phyloP scores from a whole-genome alignment of 2,113 vertebrate species.

The Phaetusa simplex region DNA sequence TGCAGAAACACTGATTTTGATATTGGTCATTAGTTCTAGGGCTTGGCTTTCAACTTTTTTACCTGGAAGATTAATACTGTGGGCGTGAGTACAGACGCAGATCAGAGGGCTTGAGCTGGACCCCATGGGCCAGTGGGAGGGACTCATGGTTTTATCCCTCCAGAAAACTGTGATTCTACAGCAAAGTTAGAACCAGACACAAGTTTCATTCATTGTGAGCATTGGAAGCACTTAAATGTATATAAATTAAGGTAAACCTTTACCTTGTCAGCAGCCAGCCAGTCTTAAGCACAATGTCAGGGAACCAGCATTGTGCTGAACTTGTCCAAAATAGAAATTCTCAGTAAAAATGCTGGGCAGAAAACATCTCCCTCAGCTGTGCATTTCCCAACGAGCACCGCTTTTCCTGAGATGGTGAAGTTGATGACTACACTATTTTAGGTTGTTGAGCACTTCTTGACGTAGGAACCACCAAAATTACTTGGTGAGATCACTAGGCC shows the following conservation, averaged over 20 bases:
- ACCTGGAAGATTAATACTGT: background rate
- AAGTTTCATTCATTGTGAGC: background rate
- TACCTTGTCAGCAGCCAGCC: background rate
- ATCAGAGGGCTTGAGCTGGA: background rate
- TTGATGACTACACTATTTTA: background rate
- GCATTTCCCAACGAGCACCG: background rate
- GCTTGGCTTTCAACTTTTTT: background rate
- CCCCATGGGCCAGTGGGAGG: background rate
- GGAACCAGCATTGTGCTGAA: background rate
- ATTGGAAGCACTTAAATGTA: background rate
- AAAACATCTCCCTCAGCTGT: background rate
- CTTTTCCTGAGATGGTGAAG: background rate
- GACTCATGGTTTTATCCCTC: background rate
- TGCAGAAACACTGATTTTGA: background rate
- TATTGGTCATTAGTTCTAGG: background rate
- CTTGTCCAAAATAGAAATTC: background rate
- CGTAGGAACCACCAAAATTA: background rate
- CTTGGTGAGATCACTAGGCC: background rate
- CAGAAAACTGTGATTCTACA: background rate
- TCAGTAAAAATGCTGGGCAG: background rate
- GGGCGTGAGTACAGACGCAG: background rate
- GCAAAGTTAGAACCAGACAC: background rate
- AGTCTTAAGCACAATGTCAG: background rate
- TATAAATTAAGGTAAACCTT: background rate
- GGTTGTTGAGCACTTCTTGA: background rate